A percentile compares a stretch with the other conserved stretches of the same genome.
Evolutionary conservation across 2,888 invertebrate species (phyloP).

Genomic region (Erebia epiphron): DNA sequence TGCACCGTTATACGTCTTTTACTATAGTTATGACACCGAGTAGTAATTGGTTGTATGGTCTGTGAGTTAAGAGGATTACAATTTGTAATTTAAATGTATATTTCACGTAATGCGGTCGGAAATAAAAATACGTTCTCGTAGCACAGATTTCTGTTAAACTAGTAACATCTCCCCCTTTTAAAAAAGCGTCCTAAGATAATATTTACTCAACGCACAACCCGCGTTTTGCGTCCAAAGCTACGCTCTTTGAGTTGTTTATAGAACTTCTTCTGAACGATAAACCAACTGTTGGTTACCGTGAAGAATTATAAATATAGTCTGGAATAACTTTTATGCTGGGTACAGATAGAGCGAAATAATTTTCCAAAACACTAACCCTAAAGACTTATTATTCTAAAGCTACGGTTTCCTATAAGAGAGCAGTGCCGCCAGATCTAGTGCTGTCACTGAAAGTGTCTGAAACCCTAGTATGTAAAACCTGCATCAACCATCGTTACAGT

Average conservation of each 20-base stretch:
- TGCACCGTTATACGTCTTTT: too few relatives aligned
- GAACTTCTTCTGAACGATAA: conserved; percentile 9
- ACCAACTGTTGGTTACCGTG: conserved; percentile 11
- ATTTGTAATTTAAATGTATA: too few relatives aligned
- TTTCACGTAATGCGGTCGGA: too few relatives aligned
- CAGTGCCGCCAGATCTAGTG: too few relatives aligned
- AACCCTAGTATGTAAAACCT: too few relatives aligned
- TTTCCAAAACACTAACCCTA: neutral
- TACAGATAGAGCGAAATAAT: conserved; percentile 30
- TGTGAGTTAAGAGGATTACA: too few relatives aligned
- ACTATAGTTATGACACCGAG: too few relatives aligned
- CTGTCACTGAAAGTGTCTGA: too few relatives aligned
- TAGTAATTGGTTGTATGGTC: too few relatives aligned
- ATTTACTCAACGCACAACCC: conserved; percentile 16
- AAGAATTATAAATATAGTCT: neutral
- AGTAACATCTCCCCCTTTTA: conserved; percentile 6
- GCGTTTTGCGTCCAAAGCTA: conserved; percentile 9
- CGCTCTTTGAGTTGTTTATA: neutral
- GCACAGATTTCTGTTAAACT: neutral
- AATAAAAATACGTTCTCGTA: neutral
- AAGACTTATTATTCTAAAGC: too few relatives aligned
- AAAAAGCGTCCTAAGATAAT: conserved; percentile 19
- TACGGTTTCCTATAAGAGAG: too few relatives aligned
- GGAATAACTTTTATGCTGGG: conserved; percentile 15
- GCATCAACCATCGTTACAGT: too few relatives aligned